Evolutionary conservation across 2,113 vertebrate species (phyloP).

Genomic region (Echinops telfairi): DNA sequence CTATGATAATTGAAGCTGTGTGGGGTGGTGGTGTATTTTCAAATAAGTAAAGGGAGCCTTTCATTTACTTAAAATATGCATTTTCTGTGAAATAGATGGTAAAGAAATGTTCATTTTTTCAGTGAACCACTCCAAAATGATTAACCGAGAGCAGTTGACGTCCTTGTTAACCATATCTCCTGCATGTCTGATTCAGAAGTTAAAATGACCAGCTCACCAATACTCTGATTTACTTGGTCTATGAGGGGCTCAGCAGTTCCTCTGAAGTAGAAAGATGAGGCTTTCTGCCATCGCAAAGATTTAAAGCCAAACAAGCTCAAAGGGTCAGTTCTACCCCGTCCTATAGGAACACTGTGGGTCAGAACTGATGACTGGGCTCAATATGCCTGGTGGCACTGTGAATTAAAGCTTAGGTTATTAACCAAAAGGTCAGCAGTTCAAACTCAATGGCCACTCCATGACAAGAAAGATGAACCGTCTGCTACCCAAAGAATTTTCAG

Average conservation of each 20-base stretch:
- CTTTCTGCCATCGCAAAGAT: too few species aligned
- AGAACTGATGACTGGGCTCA: too few species aligned
- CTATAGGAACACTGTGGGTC: too few species aligned
- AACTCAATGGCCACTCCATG: too few species aligned
- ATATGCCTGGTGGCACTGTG: too few species aligned
- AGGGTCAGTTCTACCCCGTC: too few species aligned
- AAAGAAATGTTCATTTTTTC: background rate
- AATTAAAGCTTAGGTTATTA: too few species aligned
- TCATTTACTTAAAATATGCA: background rate
- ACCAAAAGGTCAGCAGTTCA: too few species aligned
- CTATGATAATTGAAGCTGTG: background rate
- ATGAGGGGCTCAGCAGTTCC: background rate
- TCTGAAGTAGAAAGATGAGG: too few species aligned
- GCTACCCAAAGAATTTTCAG: too few species aligned
- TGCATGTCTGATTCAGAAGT: background rate
- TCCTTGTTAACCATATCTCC: background rate
- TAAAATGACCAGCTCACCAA: background rate
- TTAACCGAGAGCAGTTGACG: background rate
- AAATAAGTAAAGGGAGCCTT: background rate
- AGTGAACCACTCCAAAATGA: background rate
- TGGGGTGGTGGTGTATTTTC: background rate
- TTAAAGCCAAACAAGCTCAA: too few species aligned
- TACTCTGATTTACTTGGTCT: background rate
- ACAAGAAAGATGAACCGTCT: too few species aligned
- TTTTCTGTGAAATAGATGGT: background rate